phyloP scores from a whole-genome alignment of 2,888 invertebrate genomes.

The Agonopterix arenella region DNA sequence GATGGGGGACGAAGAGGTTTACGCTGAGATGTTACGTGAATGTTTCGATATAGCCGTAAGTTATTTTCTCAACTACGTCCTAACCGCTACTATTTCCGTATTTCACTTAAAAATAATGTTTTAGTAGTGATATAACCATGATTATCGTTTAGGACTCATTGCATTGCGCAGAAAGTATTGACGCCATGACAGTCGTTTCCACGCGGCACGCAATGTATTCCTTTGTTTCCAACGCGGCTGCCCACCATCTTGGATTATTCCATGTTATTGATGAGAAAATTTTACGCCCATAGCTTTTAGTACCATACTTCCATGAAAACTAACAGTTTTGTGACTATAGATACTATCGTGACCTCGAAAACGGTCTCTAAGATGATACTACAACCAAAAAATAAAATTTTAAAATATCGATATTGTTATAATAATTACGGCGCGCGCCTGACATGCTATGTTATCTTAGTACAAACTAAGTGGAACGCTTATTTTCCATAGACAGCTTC shows the following conservation, averaged over 20 bases:
- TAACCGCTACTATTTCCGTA: background rate
- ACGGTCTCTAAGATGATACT: too few species aligned
- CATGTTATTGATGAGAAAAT: too few species aligned
- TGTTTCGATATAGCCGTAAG: slow-evolving; percentile 64
- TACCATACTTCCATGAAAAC: too few species aligned
- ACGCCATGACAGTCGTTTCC: slow-evolving; percentile 2
- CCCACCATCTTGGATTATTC: background rate
- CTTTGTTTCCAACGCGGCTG: background rate
- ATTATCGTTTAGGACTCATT: slow-evolving; percentile 2
- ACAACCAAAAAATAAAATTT: too few species aligned
- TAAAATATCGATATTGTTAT: too few species aligned
- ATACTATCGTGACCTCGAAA: too few species aligned
- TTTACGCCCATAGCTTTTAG: too few species aligned
- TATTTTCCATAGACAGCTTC: too few species aligned
- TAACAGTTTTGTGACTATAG: too few species aligned
- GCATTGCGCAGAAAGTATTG: slow-evolving; percentile 9
- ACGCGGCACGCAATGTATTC: slow-evolving; percentile 8
- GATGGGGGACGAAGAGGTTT: slow-evolving; percentile 66
- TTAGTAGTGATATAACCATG: background rate
- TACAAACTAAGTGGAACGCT: too few species aligned
- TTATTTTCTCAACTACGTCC: slow-evolving; percentile 8
- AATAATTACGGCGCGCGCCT: too few species aligned
- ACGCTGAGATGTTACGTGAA: slow-evolving; percentile 60
- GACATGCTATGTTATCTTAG: too few species aligned
- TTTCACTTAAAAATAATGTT: background rate